Base-by-base conservation (phyloP, 2,888 invertebrate genomes). In the Apantesis nais region DNA sequence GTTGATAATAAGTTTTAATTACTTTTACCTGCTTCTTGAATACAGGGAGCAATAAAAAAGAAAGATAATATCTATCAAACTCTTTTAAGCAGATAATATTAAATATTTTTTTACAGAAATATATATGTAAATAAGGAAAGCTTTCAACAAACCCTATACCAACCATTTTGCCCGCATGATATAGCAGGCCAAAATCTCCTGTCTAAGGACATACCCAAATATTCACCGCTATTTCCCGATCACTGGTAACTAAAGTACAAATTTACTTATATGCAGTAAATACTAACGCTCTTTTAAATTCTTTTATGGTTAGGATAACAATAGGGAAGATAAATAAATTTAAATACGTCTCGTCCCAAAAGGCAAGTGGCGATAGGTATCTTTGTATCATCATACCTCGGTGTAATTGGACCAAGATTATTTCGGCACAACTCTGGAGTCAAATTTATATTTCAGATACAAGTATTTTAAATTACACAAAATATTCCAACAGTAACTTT, bases 341-440 rank as follows among this genome's bases (percentile, higher is more conserved):
- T 78, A 86, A 77, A 74, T 80, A 68, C 76, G 77, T 76, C 74
- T 77, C 69, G 74, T 78, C 80, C 79, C 77, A 74, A 77, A 76
- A 78, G 73, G 71, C 78, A 80, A 78, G 72, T 78, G n/a, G 8
- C 78, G 68, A 70, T 71, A 22, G 0, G n/a, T n/a, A 75, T 70
- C 73, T 68, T 75, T 31, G 29, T n/a, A 64, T 72, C 75, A 78
- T 78, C 75, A 72, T 74, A 75, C 74, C 77, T 78, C 70, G 73
- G 82, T 83, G 81, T 86, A 83, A 84, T 85, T 84, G 83, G 74
- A 80, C 78, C 75, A 78, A 74, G 78, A 77, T 74, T 74, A 80
- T 82, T 85, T 80, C 71, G 77, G 78, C 83, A 73, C 79, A 79
- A 78, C 80, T 74, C 75, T 78, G 16, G 41, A 39, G 55, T 41